These are phyloP conservation scores for Campoplex nolae DNA, from an alignment of 2,888 invertebrate species.

Conservation along the genomic window DNA sequence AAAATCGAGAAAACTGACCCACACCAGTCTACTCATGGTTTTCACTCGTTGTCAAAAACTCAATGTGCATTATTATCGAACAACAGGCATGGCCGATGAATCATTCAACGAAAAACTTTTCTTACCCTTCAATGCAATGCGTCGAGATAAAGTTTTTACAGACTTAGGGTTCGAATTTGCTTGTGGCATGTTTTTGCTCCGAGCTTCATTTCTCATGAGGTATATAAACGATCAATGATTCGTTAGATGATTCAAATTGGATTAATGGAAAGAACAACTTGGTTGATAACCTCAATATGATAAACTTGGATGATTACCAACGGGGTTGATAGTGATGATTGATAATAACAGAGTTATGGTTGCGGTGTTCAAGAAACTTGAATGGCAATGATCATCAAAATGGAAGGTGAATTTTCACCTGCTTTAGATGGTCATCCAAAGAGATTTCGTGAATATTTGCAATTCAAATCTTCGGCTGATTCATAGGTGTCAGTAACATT, in stretches of 20 bases:
- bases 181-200: neutral
- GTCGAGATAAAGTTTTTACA: slow-evolving; percentile 23
- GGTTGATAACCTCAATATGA: too few species aligned
- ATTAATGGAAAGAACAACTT: neutral
- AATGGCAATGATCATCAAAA: slow-evolving; percentile 84
- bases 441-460: too few species aligned
- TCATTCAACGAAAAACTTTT: slow-evolving; percentile 52
- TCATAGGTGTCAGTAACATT: too few species aligned
- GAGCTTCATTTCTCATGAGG: neutral
- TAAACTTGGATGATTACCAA: too few species aligned
- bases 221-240: neutral
- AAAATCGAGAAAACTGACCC: slow-evolving; percentile 37
- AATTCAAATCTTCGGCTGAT: too few species aligned
- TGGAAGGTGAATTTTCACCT: slow-evolving; percentile 77
- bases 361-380: slow-evolving; percentile 78
- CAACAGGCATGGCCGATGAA: slow-evolving; percentile 53
- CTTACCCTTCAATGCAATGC: slow-evolving; percentile 12
- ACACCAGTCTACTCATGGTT: slow-evolving; percentile 22
- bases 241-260: neutral
- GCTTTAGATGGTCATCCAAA: slow-evolving; percentile 50
- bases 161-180: neutral
- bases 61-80: slow-evolving; percentile 66
- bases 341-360: too few species aligned
- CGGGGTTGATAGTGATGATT: too few species aligned
- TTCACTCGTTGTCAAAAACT: slow-evolving; percentile 62